Evolutionary conservation across 2,888 invertebrate species (phyloP), one percentile per base, ranked within the genome.

Genomic region (Miltochrista miniata): DNA sequence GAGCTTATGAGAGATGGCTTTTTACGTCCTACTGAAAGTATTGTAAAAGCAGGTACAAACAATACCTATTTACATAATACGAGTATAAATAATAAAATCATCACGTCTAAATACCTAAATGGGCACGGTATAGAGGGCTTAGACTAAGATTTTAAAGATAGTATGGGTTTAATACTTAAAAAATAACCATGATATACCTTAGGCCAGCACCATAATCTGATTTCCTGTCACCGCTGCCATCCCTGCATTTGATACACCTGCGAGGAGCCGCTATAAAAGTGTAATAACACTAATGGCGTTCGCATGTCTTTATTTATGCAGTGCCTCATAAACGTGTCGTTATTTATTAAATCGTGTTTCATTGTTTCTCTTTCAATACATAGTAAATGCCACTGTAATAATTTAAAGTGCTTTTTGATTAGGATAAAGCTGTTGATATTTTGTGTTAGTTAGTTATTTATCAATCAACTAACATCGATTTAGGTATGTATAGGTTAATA

Each of bases 211-310:
- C 52, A 48, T 82, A 79, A 81, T 24, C 18, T 24, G 18, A 24
- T 24, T 24, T 24, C 18, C 18, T 24, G 18, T 76, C 74, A 68
- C 70, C 74, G 68, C 68, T 64, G 70, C 68, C 68, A 74, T 77
- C 74, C 76, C 63, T 60, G 63, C 72, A 68, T 79, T 76, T 76
- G 71, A 78, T 77, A 81, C 77, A 83, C 79, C 79, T 82, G 78
- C 70, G 70, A 77, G 78, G 74, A 76, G 61, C 70, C 52, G 57
- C 70, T 72, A 82, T 85, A 86, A 86, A 87, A 84, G 62, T 79
- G 79, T 85, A 86, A 88, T 88, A 88, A 80, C 78, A 76, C 83
- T 89, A 89, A 89, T 88, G 85, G 87, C 74, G 68, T 87, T 88
- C 77, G 79, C 85, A 81, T 89, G 89, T 87, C 80, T 83, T 82